Evolutionary conservation across 2,113 vertebrate genomes (phyloP).

Genomic region (Todiramphus chloris): DNA sequence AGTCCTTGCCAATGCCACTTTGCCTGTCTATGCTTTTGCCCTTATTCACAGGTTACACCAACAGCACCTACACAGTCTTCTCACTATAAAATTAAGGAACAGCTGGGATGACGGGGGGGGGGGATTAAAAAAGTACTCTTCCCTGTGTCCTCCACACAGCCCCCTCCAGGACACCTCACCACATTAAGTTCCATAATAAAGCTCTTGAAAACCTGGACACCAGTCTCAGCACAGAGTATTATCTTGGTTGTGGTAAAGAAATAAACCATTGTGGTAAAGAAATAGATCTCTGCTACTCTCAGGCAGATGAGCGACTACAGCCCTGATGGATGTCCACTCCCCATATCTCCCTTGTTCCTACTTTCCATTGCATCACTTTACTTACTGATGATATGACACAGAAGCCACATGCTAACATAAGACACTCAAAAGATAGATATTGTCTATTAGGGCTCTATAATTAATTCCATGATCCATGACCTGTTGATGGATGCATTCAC

Average conservation of each 20-base stretch:
- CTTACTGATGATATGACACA: not conserved
- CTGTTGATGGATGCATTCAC: not conserved
- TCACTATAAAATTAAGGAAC: not conserved
- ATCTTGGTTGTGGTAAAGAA: not conserved
- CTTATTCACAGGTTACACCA: not conserved
- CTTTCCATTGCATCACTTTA: not conserved
- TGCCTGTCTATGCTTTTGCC: not conserved
- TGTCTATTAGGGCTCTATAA: not conserved
- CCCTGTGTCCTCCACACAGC: not conserved
- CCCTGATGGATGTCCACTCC: not conserved
- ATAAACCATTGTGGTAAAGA: not conserved
- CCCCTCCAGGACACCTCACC: not conserved
- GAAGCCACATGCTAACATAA: not conserved
- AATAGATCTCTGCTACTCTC: not conserved
- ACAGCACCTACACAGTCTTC: not conserved
- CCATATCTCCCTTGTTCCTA: not conserved
- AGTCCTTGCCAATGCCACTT: not conserved
- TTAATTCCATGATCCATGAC: not conserved
- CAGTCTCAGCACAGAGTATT: not conserved
- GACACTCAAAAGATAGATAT: not conserved
- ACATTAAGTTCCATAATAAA: not conserved
- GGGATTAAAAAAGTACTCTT: not conserved
- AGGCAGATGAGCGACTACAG: not conserved
- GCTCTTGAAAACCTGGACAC: not conserved
- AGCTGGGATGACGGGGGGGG: too few relatives aligned